These are phyloP conservation scores for Rattus rattus DNA, from an alignment of 2,113 vertebrate genomes.

Conservation along the genomic window DNA sequence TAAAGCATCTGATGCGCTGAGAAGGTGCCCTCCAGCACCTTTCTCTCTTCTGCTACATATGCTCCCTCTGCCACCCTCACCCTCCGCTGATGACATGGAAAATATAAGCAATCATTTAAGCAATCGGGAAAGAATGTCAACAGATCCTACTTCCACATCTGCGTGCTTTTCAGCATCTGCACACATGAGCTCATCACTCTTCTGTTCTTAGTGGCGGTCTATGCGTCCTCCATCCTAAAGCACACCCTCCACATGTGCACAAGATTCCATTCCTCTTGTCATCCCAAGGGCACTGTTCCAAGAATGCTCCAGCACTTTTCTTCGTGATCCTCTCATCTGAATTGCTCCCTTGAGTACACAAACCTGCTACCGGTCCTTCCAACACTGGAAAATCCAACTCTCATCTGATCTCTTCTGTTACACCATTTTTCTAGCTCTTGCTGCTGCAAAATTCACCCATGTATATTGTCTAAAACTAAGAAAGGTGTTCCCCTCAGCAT, in stretches of 20 bases:
- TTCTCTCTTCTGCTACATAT: background rate
- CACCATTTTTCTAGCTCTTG: background rate
- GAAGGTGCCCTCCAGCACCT: background rate
- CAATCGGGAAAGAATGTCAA: constrained; percentile 32
- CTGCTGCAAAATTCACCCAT: background rate
- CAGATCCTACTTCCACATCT: background rate
- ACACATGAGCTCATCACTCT: background rate
- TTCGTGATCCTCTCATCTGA: too few species aligned
- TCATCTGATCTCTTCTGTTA: background rate
- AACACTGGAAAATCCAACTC: background rate
- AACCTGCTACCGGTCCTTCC: background rate
- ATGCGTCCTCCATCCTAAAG: background rate
- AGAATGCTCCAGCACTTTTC: background rate
- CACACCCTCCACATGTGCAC: background rate
- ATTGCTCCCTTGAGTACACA: background rate
- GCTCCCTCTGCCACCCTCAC: background rate
- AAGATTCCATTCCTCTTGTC: background rate
- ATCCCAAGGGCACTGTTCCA: background rate
- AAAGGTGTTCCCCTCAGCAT: background rate
- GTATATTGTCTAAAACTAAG: background rate
- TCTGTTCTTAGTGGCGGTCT: background rate
- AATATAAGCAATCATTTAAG: background rate
- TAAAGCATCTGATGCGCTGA: background rate
- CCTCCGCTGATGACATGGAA: constrained; percentile 18
- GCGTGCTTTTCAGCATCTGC: background rate